Evolutionary conservation across 2,797 vertebrate species (phyloP).

Genomic region (Melanotaenia nigrans): DNA sequence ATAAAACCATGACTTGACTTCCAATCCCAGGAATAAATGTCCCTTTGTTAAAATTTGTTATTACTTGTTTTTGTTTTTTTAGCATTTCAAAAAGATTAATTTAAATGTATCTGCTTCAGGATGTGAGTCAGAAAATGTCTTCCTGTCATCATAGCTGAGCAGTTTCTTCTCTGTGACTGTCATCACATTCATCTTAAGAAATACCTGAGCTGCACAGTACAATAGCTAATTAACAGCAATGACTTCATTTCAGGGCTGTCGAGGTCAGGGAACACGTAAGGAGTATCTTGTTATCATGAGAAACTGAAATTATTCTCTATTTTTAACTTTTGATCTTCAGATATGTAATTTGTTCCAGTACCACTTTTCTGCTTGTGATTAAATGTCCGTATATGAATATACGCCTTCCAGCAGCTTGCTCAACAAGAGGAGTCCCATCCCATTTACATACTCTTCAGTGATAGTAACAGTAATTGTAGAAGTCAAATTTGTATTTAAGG

Average conservation of each 20-base stretch:
- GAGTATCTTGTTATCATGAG: too few relatives aligned
- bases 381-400: too few relatives aligned
- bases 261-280: too few relatives aligned
- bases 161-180: background rate
- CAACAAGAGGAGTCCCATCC: background rate
- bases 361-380: too few relatives aligned
- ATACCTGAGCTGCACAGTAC: background rate
- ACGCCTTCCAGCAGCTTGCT: too few relatives aligned
- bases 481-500: background rate
- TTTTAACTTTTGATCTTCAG: too few relatives aligned
- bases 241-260: background rate
- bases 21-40: background rate
- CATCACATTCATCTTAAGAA: background rate
- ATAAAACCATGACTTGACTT: background rate
- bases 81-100: background rate
- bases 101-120: background rate
- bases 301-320: too few relatives aligned
- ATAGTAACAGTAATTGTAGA: background rate
- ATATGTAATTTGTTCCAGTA: too few relatives aligned
- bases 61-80: too few relatives aligned
- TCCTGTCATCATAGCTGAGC: background rate
- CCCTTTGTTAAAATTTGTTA: background rate
- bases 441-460: background rate
- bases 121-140: background rate
- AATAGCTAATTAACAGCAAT: background rate